Evolutionary conservation across 2,113 vertebrate genomes (phyloP).

Genomic region (Macquaria ambigua): DNA sequence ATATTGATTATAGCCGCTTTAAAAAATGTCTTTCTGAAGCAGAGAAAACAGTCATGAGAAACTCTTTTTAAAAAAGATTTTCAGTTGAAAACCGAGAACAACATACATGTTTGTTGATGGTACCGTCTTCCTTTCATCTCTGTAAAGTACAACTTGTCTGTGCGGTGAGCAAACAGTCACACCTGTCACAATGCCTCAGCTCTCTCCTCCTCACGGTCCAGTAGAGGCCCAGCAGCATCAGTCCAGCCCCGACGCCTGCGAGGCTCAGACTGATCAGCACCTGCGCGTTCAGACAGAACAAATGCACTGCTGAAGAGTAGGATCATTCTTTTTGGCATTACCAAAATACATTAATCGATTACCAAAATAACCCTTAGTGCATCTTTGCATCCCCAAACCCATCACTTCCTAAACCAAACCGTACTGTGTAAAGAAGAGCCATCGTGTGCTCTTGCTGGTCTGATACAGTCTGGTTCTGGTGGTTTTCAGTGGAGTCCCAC

Average conservation of each 20-base stretch:
- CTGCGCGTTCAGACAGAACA: slow-evolving; percentile 32
- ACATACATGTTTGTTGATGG: neutral
- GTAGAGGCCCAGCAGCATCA: slow-evolving; percentile 8
- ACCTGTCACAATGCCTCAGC: too few relatives aligned
- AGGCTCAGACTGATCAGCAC: slow-evolving; percentile 2
- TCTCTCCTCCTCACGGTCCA: neutral
- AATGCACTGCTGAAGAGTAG: neutral
- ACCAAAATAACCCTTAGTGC: neutral
- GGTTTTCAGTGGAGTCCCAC: slow-evolving; percentile 37
- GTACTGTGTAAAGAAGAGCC: slow-evolving; percentile 2
- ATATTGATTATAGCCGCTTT: neutral
- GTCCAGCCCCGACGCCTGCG: neutral
- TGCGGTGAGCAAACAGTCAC: neutral
- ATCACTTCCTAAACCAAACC: neutral
- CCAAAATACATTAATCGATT: too few relatives aligned
- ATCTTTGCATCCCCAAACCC: neutral
- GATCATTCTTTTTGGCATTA: too few relatives aligned
- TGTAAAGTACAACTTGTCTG: neutral
- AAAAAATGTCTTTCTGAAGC: neutral
- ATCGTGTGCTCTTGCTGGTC: fast-evolving
- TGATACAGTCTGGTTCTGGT: slow-evolving; percentile 10
- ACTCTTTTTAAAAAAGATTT: too few relatives aligned
- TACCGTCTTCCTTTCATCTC: neutral
- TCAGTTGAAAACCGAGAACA: too few relatives aligned
- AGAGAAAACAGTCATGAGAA: too few relatives aligned